These are phyloP conservation scores for Todiramphus chloris DNA, from an alignment of 2,113 vertebrate species.

Conservation along the genomic window DNA sequence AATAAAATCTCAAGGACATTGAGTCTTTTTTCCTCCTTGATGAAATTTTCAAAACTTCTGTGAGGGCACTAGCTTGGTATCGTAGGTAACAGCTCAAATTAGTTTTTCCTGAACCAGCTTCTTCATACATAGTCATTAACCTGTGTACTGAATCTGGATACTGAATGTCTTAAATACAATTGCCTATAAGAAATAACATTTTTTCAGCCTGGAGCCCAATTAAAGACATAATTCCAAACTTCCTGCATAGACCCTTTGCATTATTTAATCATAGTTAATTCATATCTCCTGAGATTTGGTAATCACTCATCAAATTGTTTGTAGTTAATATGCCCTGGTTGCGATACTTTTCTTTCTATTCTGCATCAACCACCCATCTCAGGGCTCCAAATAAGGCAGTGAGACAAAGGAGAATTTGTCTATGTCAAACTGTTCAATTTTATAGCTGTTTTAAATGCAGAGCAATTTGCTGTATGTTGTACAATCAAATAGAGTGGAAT, in stretches of 20 bases:
- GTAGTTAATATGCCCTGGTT: background rate
- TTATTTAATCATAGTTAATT: constrained; percentile 34
- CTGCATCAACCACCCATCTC: background rate
- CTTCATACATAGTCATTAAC: constrained; percentile 6
- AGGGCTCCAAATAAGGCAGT: constrained; percentile 5
- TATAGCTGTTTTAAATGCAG: constrained; percentile 66
- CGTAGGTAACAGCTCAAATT: background rate
- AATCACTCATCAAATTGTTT: constrained; percentile 5
- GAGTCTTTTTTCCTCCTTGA: background rate
- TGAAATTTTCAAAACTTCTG: background rate
- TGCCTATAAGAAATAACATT: background rate
- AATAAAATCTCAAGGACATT: background rate
- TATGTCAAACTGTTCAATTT: constrained; percentile 65
- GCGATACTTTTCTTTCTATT: background rate
- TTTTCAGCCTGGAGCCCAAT: background rate
- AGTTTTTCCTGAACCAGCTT: background rate
- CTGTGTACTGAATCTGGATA: background rate
- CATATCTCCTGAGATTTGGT: background rate
- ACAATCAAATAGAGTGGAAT: constrained; percentile 65
- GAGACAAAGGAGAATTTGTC: constrained; percentile 69
- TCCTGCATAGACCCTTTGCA: background rate
- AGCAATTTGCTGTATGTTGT: constrained; percentile 62
- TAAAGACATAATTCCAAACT: background rate
- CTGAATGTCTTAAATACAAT: background rate
- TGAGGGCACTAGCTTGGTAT: background rate